Evolutionary conservation across 2,113 vertebrate genomes (phyloP).

Genomic region (Porphyrio hochstetteri): DNA sequence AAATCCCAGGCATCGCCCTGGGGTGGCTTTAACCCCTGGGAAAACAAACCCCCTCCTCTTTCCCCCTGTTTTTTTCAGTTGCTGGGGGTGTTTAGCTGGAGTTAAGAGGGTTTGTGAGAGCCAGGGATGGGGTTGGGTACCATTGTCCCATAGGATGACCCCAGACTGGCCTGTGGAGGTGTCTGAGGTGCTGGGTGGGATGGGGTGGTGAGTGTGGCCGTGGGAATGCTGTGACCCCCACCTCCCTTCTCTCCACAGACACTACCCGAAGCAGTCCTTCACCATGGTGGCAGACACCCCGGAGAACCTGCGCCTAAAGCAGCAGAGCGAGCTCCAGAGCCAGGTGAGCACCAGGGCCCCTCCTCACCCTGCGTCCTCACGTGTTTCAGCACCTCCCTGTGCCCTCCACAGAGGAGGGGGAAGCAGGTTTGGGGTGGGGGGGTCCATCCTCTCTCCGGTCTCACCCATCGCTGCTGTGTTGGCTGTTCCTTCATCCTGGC

Average conservation of each 20-base stretch:
- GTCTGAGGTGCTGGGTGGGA: background rate
- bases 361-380: background rate
- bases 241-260: conserved; percentile 73
- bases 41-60: no score
- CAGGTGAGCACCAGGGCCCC: conserved; percentile 75
- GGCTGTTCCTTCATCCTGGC: background rate
- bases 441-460: background rate
- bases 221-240: background rate
- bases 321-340: conserved; percentile 97
- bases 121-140: accelerated
- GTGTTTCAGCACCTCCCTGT: background rate
- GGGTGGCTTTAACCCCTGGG: background rate
- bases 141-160: background rate
- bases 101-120: background rate
- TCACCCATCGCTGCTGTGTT: background rate
- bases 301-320: conserved; percentile 95
- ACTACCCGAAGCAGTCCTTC: conserved; percentile 96
- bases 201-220: accelerated
- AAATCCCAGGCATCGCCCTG: background rate
- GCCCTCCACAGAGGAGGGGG: background rate
- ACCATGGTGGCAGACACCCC: conserved; percentile 96
- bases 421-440: background rate
- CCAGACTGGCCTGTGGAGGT: no score
- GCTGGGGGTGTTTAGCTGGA: background rate
- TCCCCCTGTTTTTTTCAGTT: background rate